Base-by-base conservation (phyloP, 2,113 vertebrate species). In the Verasper variegatus region DNA sequence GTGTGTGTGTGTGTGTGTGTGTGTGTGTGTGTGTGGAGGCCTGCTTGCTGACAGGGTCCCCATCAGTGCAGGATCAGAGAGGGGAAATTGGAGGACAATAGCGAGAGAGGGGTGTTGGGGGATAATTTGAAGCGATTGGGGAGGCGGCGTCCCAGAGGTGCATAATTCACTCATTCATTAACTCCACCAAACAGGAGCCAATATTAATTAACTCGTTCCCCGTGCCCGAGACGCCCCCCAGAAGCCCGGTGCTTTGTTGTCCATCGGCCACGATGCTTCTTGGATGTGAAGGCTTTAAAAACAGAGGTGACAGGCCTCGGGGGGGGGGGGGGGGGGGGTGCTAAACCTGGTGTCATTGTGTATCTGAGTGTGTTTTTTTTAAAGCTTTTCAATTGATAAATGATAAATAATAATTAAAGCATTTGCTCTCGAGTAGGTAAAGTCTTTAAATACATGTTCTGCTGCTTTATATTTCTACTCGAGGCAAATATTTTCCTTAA, bases 131-230 rank as follows among this genome's bases (percentile, higher is more conserved):
- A 91, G 23, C 80, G 86, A 92, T 88, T 51, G 85, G 92, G 91
- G 90, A 90, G 86, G 84, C 83, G 66, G 64, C 18, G 84, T 93
- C 94, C 92, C 92, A 91, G 88, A 92, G 92, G 91, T 88, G 92
- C 83, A 93, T 94, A 90, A 94, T 93, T 94, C 90, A 92, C 89
- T 92, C 92, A 85, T 93, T 95, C 91, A 94, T 95, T 93, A 94
- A 94, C 91, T 90, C 82, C 76, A 91, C 84, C 91, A 91, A 94
- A 93, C 92, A 94, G 89, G 91, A 92, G 91, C 89, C 91, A 91
- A 91, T 93, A 92, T 94, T 95, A 95, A 94, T 95, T 92, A 95
- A 94, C 90, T 91, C 87, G 51, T 84, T 92, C 83, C 86, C 78
- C 63, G 78, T 74, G 84, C 67, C 67, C 51, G 71, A 71, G 81